A percentile compares a stretch with the other conserved stretches of the same genome.
phyloP scores from a whole-genome alignment of 2,888 invertebrate species.

The Leucoma salicis region DNA sequence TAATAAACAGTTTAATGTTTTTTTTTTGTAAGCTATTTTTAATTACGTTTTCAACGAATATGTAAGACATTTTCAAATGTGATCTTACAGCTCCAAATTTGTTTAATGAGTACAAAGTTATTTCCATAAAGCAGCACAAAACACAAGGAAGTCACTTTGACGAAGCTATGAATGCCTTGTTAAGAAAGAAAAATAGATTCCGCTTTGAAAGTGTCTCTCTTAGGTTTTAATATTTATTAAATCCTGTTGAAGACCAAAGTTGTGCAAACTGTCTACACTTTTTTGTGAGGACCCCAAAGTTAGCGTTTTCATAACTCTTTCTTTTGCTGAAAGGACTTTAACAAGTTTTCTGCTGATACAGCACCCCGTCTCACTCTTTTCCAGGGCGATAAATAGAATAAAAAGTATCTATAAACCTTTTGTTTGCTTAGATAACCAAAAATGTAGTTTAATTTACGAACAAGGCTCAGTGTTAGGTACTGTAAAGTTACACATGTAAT shows the following conservation, averaged over 20 bases:
- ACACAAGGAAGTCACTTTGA: slow-evolving; percentile 30
- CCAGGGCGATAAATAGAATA: slow-evolving; percentile 41
- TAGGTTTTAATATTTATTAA: slow-evolving; percentile 72
- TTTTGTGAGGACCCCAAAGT: slow-evolving; percentile 65
- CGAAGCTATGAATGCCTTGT: slow-evolving; percentile 47
- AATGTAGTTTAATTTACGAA: slow-evolving; percentile 29
- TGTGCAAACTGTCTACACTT: slow-evolving; percentile 58
- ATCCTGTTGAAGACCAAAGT: slow-evolving; percentile 63
- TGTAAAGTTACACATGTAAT: slow-evolving; percentile 11
- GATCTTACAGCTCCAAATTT: slow-evolving; percentile 14
- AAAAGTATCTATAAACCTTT: slow-evolving; percentile 42
- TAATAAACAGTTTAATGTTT: slow-evolving; percentile 2
- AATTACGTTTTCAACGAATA: slow-evolving; percentile 20
- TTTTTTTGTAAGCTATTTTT: neutral
- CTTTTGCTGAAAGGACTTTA: slow-evolving; percentile 60
- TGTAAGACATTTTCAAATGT: slow-evolving; percentile 7
- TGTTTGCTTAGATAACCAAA: slow-evolving; percentile 33
- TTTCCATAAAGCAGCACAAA: slow-evolving; percentile 26
- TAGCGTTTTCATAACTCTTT: slow-evolving; percentile 75
- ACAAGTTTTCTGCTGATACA: slow-evolving; percentile 69
- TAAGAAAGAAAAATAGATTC: slow-evolving; percentile 56
- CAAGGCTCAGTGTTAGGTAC: slow-evolving; percentile 13
- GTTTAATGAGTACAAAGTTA: slow-evolving; percentile 17
- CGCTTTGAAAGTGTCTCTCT: slow-evolving; percentile 55
- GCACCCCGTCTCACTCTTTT: slow-evolving; percentile 40